These are phyloP conservation scores for Albula goreensis DNA, from an alignment of 2,113 vertebrate genomes.

Conservation along the genomic window DNA sequence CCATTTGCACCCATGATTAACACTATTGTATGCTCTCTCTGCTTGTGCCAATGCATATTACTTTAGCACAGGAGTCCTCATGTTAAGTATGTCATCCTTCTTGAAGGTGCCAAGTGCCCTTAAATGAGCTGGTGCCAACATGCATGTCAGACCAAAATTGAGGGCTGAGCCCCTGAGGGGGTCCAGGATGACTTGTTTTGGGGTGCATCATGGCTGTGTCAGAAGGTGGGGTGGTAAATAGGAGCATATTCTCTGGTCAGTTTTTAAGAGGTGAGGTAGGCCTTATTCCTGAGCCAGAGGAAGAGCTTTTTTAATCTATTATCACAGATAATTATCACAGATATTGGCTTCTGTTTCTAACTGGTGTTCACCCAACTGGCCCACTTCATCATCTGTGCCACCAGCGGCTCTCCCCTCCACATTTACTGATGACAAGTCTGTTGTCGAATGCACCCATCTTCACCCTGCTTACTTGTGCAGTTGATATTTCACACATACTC, in stretches of 20 bases:
- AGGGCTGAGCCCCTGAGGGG: not conserved
- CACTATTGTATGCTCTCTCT: too few relatives aligned
- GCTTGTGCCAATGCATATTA: not conserved
- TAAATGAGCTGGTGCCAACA: not conserved
- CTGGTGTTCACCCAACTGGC: not conserved
- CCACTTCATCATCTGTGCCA: too few relatives aligned
- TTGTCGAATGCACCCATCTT: too few relatives aligned
- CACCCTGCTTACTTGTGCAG: too few relatives aligned
- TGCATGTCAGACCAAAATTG: not conserved
- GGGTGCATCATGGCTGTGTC: not conserved
- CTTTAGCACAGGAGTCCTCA: not conserved
- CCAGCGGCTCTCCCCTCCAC: too few relatives aligned
- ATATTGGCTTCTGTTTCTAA: not conserved
- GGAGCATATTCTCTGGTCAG: not conserved
- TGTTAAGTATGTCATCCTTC: not conserved
- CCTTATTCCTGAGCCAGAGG: not conserved
- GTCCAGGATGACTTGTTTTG: not conserved
- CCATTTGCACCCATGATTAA: not conserved
- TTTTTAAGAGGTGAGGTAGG: not conserved
- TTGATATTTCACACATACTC: too few relatives aligned
- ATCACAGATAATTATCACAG: not conserved
- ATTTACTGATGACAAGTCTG: too few relatives aligned
- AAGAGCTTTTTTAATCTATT: not conserved
- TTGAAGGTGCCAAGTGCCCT: not conserved
- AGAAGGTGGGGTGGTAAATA: not conserved